Evolutionary conservation across 2,888 invertebrate genomes (phyloP), one percentile per base, ranked within the genome.

Genomic region (Cephus pygmeus): DNA sequence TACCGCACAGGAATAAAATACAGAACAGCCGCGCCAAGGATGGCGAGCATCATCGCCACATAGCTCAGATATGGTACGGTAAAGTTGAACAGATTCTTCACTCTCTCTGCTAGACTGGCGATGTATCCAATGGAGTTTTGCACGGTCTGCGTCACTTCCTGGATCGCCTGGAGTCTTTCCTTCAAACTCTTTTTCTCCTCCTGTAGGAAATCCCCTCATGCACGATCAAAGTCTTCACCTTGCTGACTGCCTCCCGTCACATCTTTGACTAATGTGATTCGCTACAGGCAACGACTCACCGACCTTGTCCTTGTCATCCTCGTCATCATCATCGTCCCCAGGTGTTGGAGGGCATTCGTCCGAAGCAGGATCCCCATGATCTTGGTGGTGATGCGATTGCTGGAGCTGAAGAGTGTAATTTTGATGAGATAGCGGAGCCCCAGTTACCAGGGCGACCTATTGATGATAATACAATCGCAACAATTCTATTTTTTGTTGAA

Each of bases 51-150:
- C 85, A 98, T 96, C 31, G 98, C 98, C 91, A 99, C 93, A 93
- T 96, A 97, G 87, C 98, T 98, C 85, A 99, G 93, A 93, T 98
- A 99, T 81, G 99, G 98, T 91, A 98, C 97, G 80, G 98, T 98
- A 93, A 99, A 99, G 92, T 98, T 98, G 93, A 98, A 97, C 80
- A 98, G 95, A 92, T 99, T 99, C 93, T 98, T 98, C 77, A 98
- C 95, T 89, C 96, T 95, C 92, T 99, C 99, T 83, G 97, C 96
- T 80, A 99, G 92, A n/a, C 98, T 97, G 12, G 98, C 98, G 81
- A 98, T 95, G 89, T 96, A 97, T 34, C 99, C 99, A 79, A 99
- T 96, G 0, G 97, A 96, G 88, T 99, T 98, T 92, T 99, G 99
- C 4, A 99, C 98, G 78, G 97, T 97, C 88, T 98, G 97, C 31